Conservation (phyloP, 2,888 invertebrate genomes). For the Caenorhabditis sp. region DNA sequence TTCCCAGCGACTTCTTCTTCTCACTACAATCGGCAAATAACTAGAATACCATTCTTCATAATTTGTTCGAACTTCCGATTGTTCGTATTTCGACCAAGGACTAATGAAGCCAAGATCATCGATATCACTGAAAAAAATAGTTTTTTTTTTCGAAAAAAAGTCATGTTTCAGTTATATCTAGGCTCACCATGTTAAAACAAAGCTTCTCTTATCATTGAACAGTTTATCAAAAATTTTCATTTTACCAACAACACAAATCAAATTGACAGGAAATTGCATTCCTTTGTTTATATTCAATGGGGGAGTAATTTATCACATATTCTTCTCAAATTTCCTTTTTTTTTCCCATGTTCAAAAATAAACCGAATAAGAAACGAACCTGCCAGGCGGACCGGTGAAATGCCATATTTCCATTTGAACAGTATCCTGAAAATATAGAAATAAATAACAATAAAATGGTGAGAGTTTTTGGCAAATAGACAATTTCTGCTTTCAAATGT, state of each 20-base stretch:
- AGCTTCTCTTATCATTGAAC: not conserved
- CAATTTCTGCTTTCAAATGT: not conserved
- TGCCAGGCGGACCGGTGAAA: constrained; percentile 53
- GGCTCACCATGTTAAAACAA: not conserved
- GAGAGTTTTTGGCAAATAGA: constrained; percentile 2
- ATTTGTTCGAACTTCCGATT: constrained; percentile 27
- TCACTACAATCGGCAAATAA: constrained; percentile 44
- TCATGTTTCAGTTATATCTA: not conserved
- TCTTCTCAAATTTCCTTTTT: not conserved
- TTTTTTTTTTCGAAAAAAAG: not conserved
- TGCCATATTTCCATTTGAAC: constrained; percentile 43
- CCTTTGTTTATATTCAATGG: not conserved
- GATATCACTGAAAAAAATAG: constrained; percentile 41
- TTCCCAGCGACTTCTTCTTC: constrained; percentile 50
- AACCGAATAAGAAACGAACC: constrained; percentile 20
- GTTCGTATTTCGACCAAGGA: constrained; percentile 40
- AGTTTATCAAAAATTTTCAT: not conserved
- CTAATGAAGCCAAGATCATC: constrained; percentile 53
- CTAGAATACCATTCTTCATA: constrained; percentile 45
- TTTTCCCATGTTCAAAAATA: no score
- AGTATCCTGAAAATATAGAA: not conserved
- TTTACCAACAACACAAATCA: not conserved
- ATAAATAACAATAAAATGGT: not conserved
- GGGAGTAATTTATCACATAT: not conserved
- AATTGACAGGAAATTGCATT: not conserved